Conservation (phyloP, 1,140 invertebrate species). For the Drosophila malerkotliana region DNA sequence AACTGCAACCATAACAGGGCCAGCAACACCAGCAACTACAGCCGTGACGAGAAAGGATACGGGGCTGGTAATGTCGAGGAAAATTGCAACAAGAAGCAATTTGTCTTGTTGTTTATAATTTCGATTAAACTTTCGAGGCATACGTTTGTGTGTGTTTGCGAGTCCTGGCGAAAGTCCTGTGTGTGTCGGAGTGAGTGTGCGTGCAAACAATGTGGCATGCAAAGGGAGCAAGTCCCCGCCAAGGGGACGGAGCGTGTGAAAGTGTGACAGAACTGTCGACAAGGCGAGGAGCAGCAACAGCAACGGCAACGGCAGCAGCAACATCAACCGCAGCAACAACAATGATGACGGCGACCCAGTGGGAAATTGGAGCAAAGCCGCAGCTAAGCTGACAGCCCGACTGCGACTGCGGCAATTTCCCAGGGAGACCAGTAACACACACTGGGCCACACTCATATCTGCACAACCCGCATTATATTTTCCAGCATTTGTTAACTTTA, state of each 20-base stretch:
- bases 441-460: not conserved
- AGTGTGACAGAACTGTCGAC: constrained; percentile 74
- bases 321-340: constrained; percentile 30
- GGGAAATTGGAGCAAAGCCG: constrained; percentile 79
- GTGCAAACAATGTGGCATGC: constrained; percentile 52
- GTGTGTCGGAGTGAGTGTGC: constrained; percentile 31
- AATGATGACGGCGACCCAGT: constrained; percentile 62
- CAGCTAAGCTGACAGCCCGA: constrained; percentile 69
- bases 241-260: constrained; percentile 46
- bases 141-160: constrained; percentile 27
- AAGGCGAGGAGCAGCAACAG: constrained; percentile 4
- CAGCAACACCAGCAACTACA: constrained; percentile 16
- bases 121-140: constrained; percentile 77
- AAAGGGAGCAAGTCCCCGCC: constrained; percentile 15
- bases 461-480: constrained; percentile 40
- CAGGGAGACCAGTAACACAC: constrained; percentile 1
- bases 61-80: constrained; percentile 20
- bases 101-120: constrained; percentile 82
- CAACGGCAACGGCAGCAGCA: not conserved
- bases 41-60: constrained; percentile 34
- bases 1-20: not conserved
- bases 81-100: constrained; percentile 81
- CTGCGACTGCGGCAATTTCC: constrained; percentile 48
- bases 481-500: constrained; percentile 58
- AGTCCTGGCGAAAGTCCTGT: constrained; percentile 25